Percentiles rank a stretch among this genome's conserved stretches.
Evolutionary conservation across 53 echinoderm and acorn worm genomes (phyloP).

Genomic region (Patiria pectinifera): DNA sequence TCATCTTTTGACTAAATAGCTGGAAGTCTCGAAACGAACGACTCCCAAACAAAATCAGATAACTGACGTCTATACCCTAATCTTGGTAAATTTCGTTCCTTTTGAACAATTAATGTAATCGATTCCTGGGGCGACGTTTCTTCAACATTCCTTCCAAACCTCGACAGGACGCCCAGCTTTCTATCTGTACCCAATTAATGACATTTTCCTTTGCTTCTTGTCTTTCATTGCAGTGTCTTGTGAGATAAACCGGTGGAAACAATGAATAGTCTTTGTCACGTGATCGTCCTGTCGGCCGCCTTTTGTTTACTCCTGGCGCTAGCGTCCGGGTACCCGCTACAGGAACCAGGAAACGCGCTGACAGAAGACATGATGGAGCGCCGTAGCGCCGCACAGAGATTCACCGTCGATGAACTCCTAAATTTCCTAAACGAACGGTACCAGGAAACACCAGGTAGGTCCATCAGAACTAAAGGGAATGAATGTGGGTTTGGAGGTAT

Average conservation of each 20-base stretch:
- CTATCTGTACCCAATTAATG: background rate
- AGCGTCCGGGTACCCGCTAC: constrained; percentile 53
- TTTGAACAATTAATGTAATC: too few species aligned
- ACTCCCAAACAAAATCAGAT: too few species aligned
- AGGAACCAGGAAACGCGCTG: constrained; percentile 32
- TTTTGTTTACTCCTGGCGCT: constrained; percentile 47
- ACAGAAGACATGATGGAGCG: constrained; percentile 52
- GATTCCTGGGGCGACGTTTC: too few species aligned
- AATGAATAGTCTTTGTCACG: constrained; percentile 54
- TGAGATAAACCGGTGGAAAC: background rate
- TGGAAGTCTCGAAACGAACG: too few species aligned
- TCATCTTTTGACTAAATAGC: too few species aligned
- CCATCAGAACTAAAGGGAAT: background rate
- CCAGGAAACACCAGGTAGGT: constrained; percentile 34
- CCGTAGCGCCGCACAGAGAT: constrained; percentile 16
- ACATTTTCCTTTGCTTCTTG: background rate
- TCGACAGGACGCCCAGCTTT: too few species aligned
- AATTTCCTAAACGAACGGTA: constrained; percentile 22
- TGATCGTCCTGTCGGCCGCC: constrained; percentile 47
- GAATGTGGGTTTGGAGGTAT: too few species aligned
- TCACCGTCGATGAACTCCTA: constrained; percentile 30
- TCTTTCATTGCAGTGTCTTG: background rate
- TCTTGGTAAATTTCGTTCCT: too few species aligned
- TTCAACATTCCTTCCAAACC: too few species aligned
- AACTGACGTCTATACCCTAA: too few species aligned